Conservation (phyloP, 2,797 vertebrate species). For the Chrysocyon brachyurus region DNA sequence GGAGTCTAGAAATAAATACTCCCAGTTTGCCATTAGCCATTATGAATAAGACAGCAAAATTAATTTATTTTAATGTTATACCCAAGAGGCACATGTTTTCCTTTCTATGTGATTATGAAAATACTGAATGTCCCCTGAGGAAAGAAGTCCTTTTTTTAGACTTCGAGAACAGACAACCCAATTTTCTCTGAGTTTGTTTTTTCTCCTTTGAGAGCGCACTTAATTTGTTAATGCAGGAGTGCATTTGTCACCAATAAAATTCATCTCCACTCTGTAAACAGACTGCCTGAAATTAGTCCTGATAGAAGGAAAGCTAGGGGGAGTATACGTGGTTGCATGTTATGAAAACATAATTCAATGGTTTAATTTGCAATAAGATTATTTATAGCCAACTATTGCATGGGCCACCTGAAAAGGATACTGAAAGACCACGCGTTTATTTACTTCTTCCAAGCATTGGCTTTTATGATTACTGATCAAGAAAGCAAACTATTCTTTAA, state of each 20-base stretch:
- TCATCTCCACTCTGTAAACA: slow-evolving; percentile 80
- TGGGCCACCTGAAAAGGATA: slow-evolving; percentile 44
- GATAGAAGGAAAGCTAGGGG: slow-evolving; percentile 67
- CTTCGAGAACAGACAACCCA: slow-evolving; percentile 80
- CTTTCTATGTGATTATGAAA: slow-evolving; percentile 82
- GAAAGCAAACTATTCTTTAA: slow-evolving; percentile 33
- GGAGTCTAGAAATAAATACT: slow-evolving; percentile 63
- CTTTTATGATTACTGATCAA: slow-evolving; percentile 55
- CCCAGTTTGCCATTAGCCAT: slow-evolving; percentile 49
- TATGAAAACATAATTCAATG: slow-evolving; percentile 73
- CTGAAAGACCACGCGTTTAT: slow-evolving; percentile 33
- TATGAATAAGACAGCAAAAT: slow-evolving; percentile 74
- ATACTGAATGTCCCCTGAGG: slow-evolving; percentile 79
- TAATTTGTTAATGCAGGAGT: slow-evolving; percentile 82
- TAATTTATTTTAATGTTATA: slow-evolving; percentile 83
- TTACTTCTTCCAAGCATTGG: slow-evolving; percentile 38
- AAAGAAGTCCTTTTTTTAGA: slow-evolving; percentile 81
- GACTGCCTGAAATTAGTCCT: slow-evolving; percentile 78
- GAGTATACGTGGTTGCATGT: slow-evolving; percentile 22
- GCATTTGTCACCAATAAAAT: slow-evolving; percentile 84
- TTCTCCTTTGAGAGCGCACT: slow-evolving; percentile 79
- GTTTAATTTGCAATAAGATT: slow-evolving; percentile 69
- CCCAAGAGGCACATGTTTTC: slow-evolving; percentile 81
- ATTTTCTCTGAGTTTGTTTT: slow-evolving; percentile 81
- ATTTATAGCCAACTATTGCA: slow-evolving; percentile 60